phyloP scores from a whole-genome alignment of 2,888 invertebrate genomes.

The Meiosimyza decipiens region DNA sequence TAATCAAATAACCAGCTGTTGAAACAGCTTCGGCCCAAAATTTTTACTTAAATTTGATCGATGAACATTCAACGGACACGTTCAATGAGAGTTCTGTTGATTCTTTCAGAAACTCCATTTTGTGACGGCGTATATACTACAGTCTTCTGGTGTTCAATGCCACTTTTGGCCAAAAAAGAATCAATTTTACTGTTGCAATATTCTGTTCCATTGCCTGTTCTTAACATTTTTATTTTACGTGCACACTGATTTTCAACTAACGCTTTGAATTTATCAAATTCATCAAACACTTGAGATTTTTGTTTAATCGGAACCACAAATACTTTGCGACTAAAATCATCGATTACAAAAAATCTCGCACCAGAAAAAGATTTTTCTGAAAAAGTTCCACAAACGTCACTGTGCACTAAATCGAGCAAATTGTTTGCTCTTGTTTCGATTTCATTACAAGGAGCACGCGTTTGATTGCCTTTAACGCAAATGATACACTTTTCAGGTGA shows the following conservation, averaged over 20 bases:
- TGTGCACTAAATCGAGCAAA: too few species aligned
- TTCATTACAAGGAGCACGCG: slow-evolving; percentile 43
- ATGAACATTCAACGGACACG: slow-evolving; percentile 46
- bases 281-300: slow-evolving; percentile 35
- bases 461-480: slow-evolving; percentile 50
- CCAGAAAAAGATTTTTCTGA: too few species aligned
- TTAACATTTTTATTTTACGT: slow-evolving; percentile 39
- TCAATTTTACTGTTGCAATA: slow-evolving; percentile 39
- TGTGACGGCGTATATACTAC: slow-evolving; percentile 35
- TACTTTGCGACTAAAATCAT: slow-evolving; percentile 47
- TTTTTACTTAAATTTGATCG: slow-evolving; percentile 39
- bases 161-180: slow-evolving; percentile 18
- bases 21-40: slow-evolving; percentile 43
- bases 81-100: slow-evolving; percentile 47
- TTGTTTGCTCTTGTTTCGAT: slow-evolving; percentile 41
- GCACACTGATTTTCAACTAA: slow-evolving; percentile 41
- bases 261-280: slow-evolving; percentile 44
- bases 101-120: slow-evolving; percentile 40
- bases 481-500: slow-evolving; percentile 43
- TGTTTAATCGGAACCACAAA: slow-evolving; percentile 43
- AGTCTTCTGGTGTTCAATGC: slow-evolving; percentile 37
- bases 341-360: too few species aligned
- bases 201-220: slow-evolving; percentile 44
- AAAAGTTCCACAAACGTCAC: too few species aligned
- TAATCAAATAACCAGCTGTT: slow-evolving; percentile 41